Percentiles rank a stretch among this genome's conserved stretches.
Conservation (phyloP, 2,888 invertebrate genomes). For the Ormyrus nitidulus region DNA sequence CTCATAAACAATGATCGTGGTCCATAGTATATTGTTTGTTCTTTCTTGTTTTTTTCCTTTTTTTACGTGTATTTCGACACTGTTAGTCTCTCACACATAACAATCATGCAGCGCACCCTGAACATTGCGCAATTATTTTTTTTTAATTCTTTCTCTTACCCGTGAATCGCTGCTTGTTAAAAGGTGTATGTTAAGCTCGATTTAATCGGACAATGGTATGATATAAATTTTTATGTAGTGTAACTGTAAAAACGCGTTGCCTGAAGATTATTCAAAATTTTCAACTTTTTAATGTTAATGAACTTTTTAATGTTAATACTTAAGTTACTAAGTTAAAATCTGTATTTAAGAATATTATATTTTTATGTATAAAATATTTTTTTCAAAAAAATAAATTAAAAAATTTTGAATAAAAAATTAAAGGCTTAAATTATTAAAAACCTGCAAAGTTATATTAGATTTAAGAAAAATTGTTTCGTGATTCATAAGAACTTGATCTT, state of each 20-base stretch:
- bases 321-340: too few species aligned
- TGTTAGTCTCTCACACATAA: not conserved
- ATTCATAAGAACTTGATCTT: not conserved
- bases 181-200: not conserved
- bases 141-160: not conserved
- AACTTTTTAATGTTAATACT: too few species aligned
- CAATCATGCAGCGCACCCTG: slow-evolving; percentile 1
- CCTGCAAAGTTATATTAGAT: not conserved
- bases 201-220: too few species aligned
- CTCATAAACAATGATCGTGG: not conserved
- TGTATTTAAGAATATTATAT: too few species aligned
- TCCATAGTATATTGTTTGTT: slow-evolving; percentile 2
- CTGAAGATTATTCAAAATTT: too few species aligned
- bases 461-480: not conserved
- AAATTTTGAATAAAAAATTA: too few species aligned
- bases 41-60: slow-evolving; percentile 6
- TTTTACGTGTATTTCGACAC: slow-evolving; percentile 10
- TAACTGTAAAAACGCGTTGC: too few species aligned
- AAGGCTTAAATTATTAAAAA: not conserved
- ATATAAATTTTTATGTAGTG: too few species aligned
- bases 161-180: slow-evolving; percentile 46
- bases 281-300: too few species aligned
- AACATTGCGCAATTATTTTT: slow-evolving; percentile 4
- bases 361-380: not conserved
- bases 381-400: too few species aligned